Percentiles rank a stretch among this genome's conserved stretches.
Conservation (phyloP, 2,888 invertebrate species). For the Paralinhomoeus sp. region DNA sequence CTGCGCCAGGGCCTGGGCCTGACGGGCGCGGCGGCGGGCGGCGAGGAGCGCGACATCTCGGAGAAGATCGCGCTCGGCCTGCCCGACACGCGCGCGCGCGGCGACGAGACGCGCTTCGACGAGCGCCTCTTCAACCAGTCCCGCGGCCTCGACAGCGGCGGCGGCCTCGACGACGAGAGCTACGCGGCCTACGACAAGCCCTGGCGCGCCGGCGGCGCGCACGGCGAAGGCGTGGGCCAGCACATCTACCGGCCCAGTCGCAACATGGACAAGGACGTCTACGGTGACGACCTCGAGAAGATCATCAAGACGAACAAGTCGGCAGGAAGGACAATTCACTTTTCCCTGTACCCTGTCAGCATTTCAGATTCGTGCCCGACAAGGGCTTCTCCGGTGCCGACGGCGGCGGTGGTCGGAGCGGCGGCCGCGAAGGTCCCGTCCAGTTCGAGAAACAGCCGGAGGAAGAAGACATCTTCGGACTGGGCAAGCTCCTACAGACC, state of each 20-base stretch:
- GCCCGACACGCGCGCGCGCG: constrained; percentile 45
- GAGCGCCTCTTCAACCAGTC: constrained; percentile 77
- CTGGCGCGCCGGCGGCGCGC: constrained; percentile 76
- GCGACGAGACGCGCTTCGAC: constrained; percentile 45
- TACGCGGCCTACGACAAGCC: constrained; percentile 96
- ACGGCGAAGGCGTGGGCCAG: constrained; percentile 56
- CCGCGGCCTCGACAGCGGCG: constrained; percentile 63
- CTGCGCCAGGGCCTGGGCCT: constrained; percentile 52
- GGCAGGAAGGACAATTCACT: background rate
- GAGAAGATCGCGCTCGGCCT: constrained; percentile 92
- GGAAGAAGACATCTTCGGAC: constrained; percentile 75
- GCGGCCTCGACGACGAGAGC: constrained; percentile 70
- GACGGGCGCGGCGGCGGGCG: too few relatives aligned
- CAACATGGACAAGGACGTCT: constrained; percentile 66
- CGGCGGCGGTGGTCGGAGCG: constrained; percentile 26
- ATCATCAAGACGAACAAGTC: constrained; percentile 64
- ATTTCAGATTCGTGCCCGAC: constrained; percentile 83
- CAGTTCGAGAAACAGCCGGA: constrained; percentile 55
- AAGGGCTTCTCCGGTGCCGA: constrained; percentile 86
- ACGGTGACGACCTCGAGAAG: constrained; percentile 67
- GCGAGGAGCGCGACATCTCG: constrained; percentile 83
- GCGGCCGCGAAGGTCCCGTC: constrained; percentile 63
- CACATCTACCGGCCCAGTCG: constrained; percentile 52
- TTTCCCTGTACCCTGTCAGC: too few relatives aligned
- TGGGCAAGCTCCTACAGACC: constrained; percentile 90